Conservation (phyloP, 2,797 vertebrate species). For the Myotis findleyi region DNA sequence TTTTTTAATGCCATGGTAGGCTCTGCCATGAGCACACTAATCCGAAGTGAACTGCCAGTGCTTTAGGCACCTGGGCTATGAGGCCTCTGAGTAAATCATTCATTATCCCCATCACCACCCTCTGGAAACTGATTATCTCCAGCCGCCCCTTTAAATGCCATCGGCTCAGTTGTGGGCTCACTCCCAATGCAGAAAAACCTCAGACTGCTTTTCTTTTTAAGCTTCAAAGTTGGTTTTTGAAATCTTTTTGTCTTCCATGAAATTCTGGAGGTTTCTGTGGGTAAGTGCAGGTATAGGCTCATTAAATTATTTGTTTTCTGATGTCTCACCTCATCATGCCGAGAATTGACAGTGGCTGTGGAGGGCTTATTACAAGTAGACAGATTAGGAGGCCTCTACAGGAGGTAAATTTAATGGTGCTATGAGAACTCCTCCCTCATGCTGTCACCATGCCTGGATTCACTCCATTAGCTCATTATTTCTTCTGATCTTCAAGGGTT, state of each 20-base stretch:
- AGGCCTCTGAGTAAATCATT: background rate
- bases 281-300: background rate
- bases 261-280: background rate
- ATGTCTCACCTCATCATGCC: background rate
- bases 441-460: background rate
- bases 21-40: background rate
- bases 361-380: background rate
- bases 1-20: background rate
- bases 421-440: background rate
- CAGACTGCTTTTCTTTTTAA: background rate
- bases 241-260: slow-evolving; percentile 1
- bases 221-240: background rate
- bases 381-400: background rate
- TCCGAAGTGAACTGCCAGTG: background rate
- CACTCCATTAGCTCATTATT: background rate
- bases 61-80: background rate
- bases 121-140: background rate
- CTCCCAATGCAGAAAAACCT: background rate
- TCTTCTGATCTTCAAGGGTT: background rate
- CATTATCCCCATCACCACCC: no score
- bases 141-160: background rate
- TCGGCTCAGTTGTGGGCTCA: background rate
- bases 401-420: background rate
- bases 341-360: background rate
- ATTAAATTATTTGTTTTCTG: slow-evolving; percentile 6